A percentile compares a stretch with the other conserved stretches of the same genome.
Evolutionary conservation across 2,113 vertebrate genomes (phyloP).

Genomic region (Gulo gulo): DNA sequence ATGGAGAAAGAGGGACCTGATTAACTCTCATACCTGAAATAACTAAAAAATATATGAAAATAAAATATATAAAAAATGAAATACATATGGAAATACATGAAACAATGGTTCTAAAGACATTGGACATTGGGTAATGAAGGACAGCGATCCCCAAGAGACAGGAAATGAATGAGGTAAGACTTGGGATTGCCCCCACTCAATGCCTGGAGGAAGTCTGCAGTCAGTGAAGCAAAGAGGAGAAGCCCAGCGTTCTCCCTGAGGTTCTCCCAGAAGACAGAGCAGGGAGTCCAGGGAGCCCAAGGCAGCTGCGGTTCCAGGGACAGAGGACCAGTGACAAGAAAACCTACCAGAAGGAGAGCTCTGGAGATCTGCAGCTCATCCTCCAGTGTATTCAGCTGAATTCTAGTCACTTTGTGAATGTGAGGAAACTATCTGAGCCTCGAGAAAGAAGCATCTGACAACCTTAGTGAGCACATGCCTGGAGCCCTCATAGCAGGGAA

Average conservation of each 20-base stretch:
- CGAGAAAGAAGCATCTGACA: background rate
- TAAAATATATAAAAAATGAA: background rate
- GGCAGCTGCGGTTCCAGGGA: background rate
- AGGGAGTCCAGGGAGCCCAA: background rate
- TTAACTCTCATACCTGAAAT: background rate
- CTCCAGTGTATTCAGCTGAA: background rate
- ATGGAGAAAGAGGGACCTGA: background rate
- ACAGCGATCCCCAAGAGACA: background rate
- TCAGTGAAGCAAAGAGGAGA: background rate
- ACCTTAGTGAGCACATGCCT: accelerated
- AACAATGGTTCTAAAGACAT: background rate
- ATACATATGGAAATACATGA: background rate
- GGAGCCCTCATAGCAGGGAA: accelerated
- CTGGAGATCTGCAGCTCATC: background rate
- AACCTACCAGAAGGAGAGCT: background rate
- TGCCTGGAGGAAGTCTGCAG: background rate
- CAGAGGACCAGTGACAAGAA: background rate
- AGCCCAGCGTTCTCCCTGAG: background rate
- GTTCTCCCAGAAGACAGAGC: background rate
- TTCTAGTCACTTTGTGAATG: accelerated
- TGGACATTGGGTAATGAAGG: background rate
- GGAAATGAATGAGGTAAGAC: background rate
- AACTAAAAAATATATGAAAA: background rate
- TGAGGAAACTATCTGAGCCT: background rate
- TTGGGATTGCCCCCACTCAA: no score